A percentile compares a stretch with the other conserved stretches of the same genome.
phyloP scores from a whole-genome alignment of 2,113 vertebrate genomes.

The Alaudala cheleensis region DNA sequence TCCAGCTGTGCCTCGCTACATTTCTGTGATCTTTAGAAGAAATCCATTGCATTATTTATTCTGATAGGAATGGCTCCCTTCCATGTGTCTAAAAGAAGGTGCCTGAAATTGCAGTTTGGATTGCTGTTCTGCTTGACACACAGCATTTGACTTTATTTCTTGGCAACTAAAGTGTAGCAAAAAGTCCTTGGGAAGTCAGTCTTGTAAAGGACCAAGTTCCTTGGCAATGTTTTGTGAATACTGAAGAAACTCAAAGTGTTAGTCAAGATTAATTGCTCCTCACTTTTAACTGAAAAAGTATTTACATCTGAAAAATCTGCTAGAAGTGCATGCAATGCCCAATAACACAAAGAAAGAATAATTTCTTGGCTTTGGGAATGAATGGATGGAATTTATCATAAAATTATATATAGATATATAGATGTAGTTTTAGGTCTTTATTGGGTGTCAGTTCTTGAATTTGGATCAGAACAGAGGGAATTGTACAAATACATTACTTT shows the following conservation, averaged over 20 bases:
- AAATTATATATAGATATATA: background rate
- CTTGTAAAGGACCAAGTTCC: background rate
- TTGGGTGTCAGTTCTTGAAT: background rate
- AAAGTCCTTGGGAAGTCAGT: background rate
- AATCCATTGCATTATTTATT: background rate
- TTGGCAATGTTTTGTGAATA: background rate
- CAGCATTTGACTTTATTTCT: background rate
- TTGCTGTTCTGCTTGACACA: background rate
- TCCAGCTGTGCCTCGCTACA: background rate
- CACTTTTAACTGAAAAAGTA: background rate
- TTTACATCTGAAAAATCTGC: background rate
- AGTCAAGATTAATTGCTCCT: background rate
- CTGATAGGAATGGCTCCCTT: background rate
- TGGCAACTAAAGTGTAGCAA: background rate
- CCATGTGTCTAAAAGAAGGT: background rate
- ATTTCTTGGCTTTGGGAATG: background rate
- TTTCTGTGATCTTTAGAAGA: background rate
- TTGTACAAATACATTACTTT: background rate
- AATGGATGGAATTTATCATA: background rate
- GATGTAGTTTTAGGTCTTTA: background rate
- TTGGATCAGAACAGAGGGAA: background rate
- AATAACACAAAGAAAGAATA: background rate
- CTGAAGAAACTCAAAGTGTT: background rate
- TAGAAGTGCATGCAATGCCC: background rate
- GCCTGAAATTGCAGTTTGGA: background rate